These are phyloP conservation scores for Procambarus virginalis DNA, from an alignment of 1,140 invertebrate genomes.

Conservation along the genomic window DNA sequence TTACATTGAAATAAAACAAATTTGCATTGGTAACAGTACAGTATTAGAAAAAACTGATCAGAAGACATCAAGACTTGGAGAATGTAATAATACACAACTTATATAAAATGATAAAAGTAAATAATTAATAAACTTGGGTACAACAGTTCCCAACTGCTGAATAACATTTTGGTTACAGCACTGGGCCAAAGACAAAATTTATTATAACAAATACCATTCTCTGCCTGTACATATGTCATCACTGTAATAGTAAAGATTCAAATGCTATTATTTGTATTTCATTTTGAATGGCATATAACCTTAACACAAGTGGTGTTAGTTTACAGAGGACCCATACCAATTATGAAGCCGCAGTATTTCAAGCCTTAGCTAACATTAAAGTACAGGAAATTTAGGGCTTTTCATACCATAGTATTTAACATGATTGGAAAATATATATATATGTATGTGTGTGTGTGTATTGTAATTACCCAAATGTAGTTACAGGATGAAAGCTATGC, in stretches of 20 bases:
- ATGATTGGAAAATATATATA: too few relatives aligned
- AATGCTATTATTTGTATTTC: neutral
- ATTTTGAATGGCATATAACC: neutral
- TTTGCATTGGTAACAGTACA: neutral
- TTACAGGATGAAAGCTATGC: too few relatives aligned
- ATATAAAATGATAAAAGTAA: neutral
- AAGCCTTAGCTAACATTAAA: neutral
- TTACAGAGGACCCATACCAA: neutral
- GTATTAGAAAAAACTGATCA: neutral
- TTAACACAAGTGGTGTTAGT: neutral
- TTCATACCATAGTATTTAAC: neutral
- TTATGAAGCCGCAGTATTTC: neutral
- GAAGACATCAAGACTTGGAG: neutral
- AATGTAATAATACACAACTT: neutral
- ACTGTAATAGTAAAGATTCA: neutral
- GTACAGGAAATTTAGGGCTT: neutral
- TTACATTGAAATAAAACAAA: neutral
- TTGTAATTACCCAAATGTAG: too few relatives aligned
- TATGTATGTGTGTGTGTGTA: too few relatives aligned
- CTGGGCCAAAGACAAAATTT: too few relatives aligned
- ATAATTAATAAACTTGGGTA: neutral
- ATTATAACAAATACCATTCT: too few relatives aligned
- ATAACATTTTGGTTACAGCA: too few relatives aligned
- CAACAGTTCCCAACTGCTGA: too few relatives aligned
- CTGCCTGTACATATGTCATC: too few relatives aligned